phyloP scores from a whole-genome alignment of 2,888 invertebrate species.

The Dasysyrphus tricinctus region DNA sequence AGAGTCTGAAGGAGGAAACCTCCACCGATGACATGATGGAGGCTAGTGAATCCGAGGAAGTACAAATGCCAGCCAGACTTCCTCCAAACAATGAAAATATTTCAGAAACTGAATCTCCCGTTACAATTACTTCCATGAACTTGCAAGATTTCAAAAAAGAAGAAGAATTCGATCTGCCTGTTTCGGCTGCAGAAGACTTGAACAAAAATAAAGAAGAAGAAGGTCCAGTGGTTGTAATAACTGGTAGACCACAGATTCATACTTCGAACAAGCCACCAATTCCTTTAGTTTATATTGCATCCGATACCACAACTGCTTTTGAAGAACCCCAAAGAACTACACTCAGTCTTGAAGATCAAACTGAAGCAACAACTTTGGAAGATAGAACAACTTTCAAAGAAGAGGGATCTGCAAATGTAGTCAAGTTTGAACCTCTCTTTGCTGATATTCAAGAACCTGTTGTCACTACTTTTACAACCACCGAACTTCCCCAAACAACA shows the following conservation, averaged over 20 bases:
- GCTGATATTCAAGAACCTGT: constrained; percentile 79
- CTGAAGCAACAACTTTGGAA: constrained; percentile 47
- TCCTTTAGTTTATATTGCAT: constrained; percentile 13
- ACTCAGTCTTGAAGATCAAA: constrained; percentile 73
- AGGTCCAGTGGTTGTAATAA: constrained; percentile 77
- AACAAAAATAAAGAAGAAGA: constrained; percentile 72
- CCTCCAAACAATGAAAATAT: constrained; percentile 21
- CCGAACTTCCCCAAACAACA: constrained; percentile 52
- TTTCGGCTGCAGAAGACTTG: constrained; percentile 52
- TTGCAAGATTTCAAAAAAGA: constrained; percentile 74
- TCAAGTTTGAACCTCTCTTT: constrained; percentile 79
- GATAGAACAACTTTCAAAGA: neutral
- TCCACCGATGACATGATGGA: constrained; percentile 66
- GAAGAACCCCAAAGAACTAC: constrained; percentile 76
- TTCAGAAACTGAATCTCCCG: constrained; percentile 38
- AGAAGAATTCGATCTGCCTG: constrained; percentile 44
- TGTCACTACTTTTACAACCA: constrained; percentile 77
- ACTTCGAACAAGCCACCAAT: constrained; percentile 53
- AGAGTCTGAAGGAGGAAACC: constrained; percentile 79
- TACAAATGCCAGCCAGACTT: constrained; percentile 48
- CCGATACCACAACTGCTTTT: constrained; percentile 43
- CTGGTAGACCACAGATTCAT: constrained; percentile 77
- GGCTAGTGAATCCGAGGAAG: constrained; percentile 61
- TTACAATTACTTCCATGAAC: constrained; percentile 50
- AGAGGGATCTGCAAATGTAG: constrained; percentile 74